Base-by-base conservation (phyloP, 2,113 vertebrate species). In the Lichenostomus cassidix region DNA sequence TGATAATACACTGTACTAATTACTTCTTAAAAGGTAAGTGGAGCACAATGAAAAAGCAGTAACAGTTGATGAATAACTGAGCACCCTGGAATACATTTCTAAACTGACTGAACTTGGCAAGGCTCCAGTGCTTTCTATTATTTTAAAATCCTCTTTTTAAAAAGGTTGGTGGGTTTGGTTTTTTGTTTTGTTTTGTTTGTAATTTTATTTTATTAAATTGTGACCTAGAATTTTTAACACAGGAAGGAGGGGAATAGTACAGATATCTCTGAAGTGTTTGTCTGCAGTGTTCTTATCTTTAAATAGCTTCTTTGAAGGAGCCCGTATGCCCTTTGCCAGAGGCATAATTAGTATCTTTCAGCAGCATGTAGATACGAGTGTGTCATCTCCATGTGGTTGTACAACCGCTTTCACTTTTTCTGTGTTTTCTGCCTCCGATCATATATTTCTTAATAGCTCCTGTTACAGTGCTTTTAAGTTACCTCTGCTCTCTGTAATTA, bases 341-440 rank as follows among this genome's bases (percentile, higher is more conserved):
- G 92, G 74, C 94, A 56, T 96, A 96, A 97, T 97, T 96, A 96
- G 88, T 89, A 68, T 97, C 91, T 94, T 94, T 85, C 60, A 58
- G 44, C 41, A 77, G 52, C 0, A 0, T 1, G 5, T 15, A 25
- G 81, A 53, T 76, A 52, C 1, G 1, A 83, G 62, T 12, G 10
- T 94, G 87, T 81, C 91, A 55, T 86, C 87, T 93, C 56, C 0
- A 0, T 59, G 55, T 4, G 1, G 13, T 49, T 69, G 33, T 81
- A 95, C 73, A 94, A 25, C 2, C 0, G 52, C 67, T 85, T 58
- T 53, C 74, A 22, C 86, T 65, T 33, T 23, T 10, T 4, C 71
- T 71, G 5, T 79, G 4, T 95, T 93, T 94, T 87, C 91, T 95
- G 75, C 85, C 74, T 60, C 56, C 41, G 79, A 93, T 96, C 19